A percentile compares a stretch with the other conserved stretches of the same genome.
Conservation (phyloP, 2,113 vertebrate genomes). For the Myotis davidii region DNA sequence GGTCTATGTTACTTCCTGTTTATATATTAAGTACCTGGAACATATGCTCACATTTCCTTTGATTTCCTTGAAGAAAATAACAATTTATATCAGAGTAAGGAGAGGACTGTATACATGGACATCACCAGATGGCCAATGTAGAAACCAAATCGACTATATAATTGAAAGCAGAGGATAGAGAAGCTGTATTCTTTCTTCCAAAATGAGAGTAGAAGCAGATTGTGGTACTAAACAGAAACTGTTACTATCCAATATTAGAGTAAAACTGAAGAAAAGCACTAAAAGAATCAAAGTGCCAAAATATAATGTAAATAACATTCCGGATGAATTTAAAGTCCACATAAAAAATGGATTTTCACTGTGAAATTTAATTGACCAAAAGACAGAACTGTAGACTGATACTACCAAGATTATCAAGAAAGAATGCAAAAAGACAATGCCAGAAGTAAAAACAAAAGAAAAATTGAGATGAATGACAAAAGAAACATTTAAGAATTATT, state of each 20-base stretch:
- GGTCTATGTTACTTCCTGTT: conserved; percentile 24
- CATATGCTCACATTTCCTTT: not conserved
- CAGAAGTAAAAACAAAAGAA: not conserved
- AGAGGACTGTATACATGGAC: not conserved
- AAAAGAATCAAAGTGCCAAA: not conserved
- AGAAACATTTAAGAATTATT: not conserved
- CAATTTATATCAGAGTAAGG: not conserved
- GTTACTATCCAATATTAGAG: not conserved
- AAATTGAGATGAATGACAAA: not conserved
- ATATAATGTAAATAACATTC: not conserved
- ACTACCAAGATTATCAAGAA: not conserved
- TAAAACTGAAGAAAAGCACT: not conserved
- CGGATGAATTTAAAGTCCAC: not conserved
- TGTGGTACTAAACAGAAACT: not conserved
- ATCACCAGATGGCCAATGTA: not conserved
- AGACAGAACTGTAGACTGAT: not conserved
- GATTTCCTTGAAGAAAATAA: conserved; percentile 53
- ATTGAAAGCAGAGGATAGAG: not conserved
- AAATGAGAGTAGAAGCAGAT: not conserved
- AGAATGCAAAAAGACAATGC: not conserved
- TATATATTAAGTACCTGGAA: not conserved
- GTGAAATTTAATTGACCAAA: not conserved
- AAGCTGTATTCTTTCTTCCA: not conserved
- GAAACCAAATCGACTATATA: not conserved
- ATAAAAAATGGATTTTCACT: not conserved